Evolutionary conservation across 2,113 vertebrate species (phyloP), one percentile per base, ranked within the genome.

Genomic region (Phylloscopus whistleri): DNA sequence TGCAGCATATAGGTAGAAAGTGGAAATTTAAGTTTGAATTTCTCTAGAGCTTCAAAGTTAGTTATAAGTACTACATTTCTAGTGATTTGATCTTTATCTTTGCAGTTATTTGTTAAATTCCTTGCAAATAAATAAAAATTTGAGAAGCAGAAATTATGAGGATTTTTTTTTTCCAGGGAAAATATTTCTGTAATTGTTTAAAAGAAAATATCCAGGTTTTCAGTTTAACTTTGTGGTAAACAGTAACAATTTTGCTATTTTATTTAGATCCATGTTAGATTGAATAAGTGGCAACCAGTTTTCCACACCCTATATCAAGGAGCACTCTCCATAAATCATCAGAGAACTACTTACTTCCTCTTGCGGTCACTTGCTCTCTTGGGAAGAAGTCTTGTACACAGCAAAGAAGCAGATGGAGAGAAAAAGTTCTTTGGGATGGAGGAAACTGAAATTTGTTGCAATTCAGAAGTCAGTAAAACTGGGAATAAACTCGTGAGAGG

Each of bases 241-340:
- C 6, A 39, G 30, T 33, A 41, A 41, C 2, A 74, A 39, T 43
- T 53, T 46, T 20, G 14, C 7, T 46, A 8, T n/a, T n/a, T 72
- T 35, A 13, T 66, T 67, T 74, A 26, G 15, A 46, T 9, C 52
- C 9, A 33, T 11, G 3, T 52, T 83, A 63, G 33, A 41, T 9
- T 35, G 49, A 4, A 0, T 18, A 27, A 46, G 6, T 30, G 17
- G 20, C 13, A 81, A 30, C 3, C 43, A 77, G n/a, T 41, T 87
- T 78, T 28, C 51, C 1, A 0, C 14, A 44, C 4, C 5, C 16
- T 16, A 0, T 16, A 9, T 41, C 0, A 2, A 70, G 37, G 23
- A 76, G 6, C 9, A 52, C 6, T 14, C 17, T 68, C 26, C 19
- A 6, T 0, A 35, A 41, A 60, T 6, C 6, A 60, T 21, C 26